Evolutionary conservation across 2,888 invertebrate genomes (phyloP).

Genomic region (Himalopsyche anomala): DNA sequence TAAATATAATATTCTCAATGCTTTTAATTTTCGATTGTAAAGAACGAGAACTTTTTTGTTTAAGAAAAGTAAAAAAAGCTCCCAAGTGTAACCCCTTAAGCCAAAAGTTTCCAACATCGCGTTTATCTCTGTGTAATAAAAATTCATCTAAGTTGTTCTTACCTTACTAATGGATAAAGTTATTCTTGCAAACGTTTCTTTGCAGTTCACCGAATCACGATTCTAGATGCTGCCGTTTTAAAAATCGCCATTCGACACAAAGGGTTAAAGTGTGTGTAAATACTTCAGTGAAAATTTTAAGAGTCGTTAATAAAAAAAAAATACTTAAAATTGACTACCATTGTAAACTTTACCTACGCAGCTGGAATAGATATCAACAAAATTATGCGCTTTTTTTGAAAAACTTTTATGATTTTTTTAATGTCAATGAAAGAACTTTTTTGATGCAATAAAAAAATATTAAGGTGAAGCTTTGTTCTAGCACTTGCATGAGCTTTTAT

Average conservation of each 20-base stretch:
- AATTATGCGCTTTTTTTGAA: neutral
- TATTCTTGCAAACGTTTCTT: slow-evolving; percentile 46
- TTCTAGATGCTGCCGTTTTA: neutral
- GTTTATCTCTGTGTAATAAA: slow-evolving; percentile 42
- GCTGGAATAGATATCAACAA: slow-evolving; percentile 1
- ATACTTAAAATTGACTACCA: neutral
- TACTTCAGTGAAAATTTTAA: slow-evolving; percentile 5
- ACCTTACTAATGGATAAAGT: slow-evolving; percentile 61
- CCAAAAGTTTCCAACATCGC: neutral
- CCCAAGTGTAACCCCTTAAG: slow-evolving; percentile 10
- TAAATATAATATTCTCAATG: neutral
- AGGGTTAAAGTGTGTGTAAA: slow-evolving; percentile 1
- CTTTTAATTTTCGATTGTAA: slow-evolving; percentile 25
- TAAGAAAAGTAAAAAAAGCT: slow-evolving; percentile 22
- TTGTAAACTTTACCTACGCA: neutral
- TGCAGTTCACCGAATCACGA: slow-evolving; percentile 50
- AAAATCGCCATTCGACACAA: slow-evolving; percentile 44
- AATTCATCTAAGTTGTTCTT: slow-evolving; percentile 46
- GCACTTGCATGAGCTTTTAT: too few relatives aligned
- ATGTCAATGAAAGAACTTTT: neutral
- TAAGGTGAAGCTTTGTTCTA: too few relatives aligned
- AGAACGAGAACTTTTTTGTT: neutral
- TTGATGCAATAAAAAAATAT: neutral
- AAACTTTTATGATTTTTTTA: neutral
- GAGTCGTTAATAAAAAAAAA: slow-evolving; percentile 26